phyloP scores from a whole-genome alignment of 2,113 vertebrate genomes.

The Laticauda colubrina region DNA sequence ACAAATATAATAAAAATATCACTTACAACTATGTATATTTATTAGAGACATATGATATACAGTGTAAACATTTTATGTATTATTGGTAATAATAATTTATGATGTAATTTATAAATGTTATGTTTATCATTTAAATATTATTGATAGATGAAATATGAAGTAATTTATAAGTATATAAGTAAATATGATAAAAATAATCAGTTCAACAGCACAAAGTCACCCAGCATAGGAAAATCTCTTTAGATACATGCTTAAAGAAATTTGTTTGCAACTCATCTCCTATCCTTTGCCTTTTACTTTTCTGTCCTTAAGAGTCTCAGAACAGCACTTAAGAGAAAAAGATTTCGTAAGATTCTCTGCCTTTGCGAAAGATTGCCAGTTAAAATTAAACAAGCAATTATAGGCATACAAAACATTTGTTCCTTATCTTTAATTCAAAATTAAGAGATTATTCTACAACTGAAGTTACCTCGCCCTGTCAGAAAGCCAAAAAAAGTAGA shows the following conservation, averaged over 20 bases:
- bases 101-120: too few relatives aligned
- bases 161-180: too few relatives aligned
- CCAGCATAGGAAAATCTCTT: too few relatives aligned
- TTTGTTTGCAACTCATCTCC: conserved; percentile 23
- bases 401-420: background rate
- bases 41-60: too few relatives aligned
- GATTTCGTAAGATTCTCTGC: conserved; percentile 1
- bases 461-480: background rate
- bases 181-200: too few relatives aligned
- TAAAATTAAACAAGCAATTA: background rate
- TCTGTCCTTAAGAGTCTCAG: background rate
- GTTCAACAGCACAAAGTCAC: too few relatives aligned
- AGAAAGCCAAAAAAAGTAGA: background rate
- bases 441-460: background rate
- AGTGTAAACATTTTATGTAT: background rate
- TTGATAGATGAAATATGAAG: too few relatives aligned
- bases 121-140: too few relatives aligned
- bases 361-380: background rate
- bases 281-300: background rate
- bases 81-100: background rate
- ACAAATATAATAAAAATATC: background rate
- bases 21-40: too few relatives aligned
- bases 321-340: conserved; percentile 19
- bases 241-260: too few relatives aligned
- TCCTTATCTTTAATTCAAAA: background rate